A percentile compares a stretch with the other conserved stretches of the same genome.
These are phyloP conservation scores for Loriculus beryllinus DNA, from an alignment of 2,797 vertebrate genomes.

Conservation along the genomic window DNA sequence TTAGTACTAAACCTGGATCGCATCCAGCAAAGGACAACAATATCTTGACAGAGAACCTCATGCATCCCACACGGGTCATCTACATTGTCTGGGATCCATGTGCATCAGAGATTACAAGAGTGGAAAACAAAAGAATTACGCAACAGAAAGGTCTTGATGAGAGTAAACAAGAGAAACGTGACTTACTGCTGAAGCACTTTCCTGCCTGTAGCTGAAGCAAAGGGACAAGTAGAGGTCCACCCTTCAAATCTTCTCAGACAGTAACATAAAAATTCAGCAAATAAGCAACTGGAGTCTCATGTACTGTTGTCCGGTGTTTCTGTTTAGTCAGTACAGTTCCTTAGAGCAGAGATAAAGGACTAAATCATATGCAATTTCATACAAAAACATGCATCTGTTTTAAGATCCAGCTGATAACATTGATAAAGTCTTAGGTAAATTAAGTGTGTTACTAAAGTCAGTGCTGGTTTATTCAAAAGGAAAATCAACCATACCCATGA, in stretches of 20 bases:
- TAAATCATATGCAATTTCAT: background rate
- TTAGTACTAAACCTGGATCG: conserved; percentile 76
- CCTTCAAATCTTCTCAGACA: conserved; percentile 37
- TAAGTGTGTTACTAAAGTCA: background rate
- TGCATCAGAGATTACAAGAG: conserved; percentile 74
- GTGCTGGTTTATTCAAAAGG: background rate
- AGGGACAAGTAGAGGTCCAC: conserved; percentile 50
- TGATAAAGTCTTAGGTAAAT: conserved; percentile 19
- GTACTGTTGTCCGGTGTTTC: background rate
- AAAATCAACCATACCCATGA: background rate
- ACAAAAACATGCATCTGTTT: background rate
- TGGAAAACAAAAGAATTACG: conserved; percentile 78
- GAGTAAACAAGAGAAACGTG: conserved; percentile 79
- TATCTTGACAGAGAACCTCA: conserved; percentile 82
- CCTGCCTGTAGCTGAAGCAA: conserved; percentile 57
- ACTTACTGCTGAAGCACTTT: conserved; percentile 64
- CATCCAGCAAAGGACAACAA: conserved; percentile 85
- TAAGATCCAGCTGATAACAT: background rate
- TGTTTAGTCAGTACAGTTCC: conserved; percentile 38
- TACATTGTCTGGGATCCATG: conserved; percentile 78
- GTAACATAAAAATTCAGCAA: background rate
- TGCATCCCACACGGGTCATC: conserved; percentile 77
- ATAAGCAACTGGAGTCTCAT: background rate
- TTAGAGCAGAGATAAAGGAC: conserved; percentile 23
- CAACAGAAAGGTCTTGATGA: conserved; percentile 63